Conservation (phyloP, 1,140 invertebrate species). For the Octopus sinensis region DNA sequence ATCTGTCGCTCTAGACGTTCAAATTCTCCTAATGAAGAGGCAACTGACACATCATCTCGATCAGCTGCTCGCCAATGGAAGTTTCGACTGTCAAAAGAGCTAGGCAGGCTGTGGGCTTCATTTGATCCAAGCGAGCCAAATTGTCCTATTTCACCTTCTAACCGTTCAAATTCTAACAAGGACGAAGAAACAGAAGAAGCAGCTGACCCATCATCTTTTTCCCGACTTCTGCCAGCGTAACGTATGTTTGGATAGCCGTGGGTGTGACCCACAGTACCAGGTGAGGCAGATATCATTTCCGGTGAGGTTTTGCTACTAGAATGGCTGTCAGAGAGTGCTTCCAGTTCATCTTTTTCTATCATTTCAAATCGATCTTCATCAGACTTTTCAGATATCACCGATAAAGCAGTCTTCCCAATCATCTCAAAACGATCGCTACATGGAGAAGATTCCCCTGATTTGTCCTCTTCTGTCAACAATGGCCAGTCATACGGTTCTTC, state of each 20-base stretch:
- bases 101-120: slow-evolving; percentile 27
- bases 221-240: slow-evolving; percentile 56
- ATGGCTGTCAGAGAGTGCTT: slow-evolving; percentile 38
- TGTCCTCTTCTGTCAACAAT: slow-evolving; percentile 55
- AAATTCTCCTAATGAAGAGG: slow-evolving; percentile 90
- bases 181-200: slow-evolving; percentile 60
- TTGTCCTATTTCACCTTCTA: slow-evolving; percentile 54
- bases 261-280: slow-evolving; percentile 31
- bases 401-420: slow-evolving; percentile 49
- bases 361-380: slow-evolving; percentile 53
- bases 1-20: slow-evolving; percentile 84
- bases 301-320: slow-evolving; percentile 40
- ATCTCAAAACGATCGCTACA: slow-evolving; percentile 51
- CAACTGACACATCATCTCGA: slow-evolving; percentile 86
- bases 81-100: slow-evolving; percentile 21
- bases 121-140: slow-evolving; percentile 46
- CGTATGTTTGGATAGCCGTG: slow-evolving; percentile 35
- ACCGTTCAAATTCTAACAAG: slow-evolving; percentile 58
- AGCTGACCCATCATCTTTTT: slow-evolving; percentile 56
- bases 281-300: slow-evolving; percentile 39
- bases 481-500: slow-evolving; percentile 70
- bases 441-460: slow-evolving; percentile 38
- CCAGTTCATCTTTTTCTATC: slow-evolving; percentile 49
- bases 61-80: slow-evolving; percentile 66
- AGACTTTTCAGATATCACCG: slow-evolving; percentile 49